Percentiles rank a stretch among this genome's conserved stretches.
phyloP scores from a whole-genome alignment of 2,888 invertebrate species.

The Elysia crispata region DNA sequence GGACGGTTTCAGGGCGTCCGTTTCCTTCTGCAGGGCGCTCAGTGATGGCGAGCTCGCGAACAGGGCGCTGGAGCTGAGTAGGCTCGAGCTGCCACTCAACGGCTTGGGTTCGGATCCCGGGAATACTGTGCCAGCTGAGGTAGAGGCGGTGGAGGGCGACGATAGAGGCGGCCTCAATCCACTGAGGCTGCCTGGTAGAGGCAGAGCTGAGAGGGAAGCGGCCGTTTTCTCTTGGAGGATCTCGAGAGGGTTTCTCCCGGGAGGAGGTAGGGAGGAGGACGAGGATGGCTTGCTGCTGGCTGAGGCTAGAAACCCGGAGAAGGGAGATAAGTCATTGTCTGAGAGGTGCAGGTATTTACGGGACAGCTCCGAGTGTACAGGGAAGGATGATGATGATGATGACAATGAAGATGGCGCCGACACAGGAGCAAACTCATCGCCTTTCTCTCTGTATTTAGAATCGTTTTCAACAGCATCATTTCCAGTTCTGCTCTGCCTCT shows the following conservation, averaged over 20 bases:
- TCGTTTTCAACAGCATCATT: too few relatives aligned
- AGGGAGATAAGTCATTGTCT: too few relatives aligned
- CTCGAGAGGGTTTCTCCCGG: slow-evolving; percentile 40
- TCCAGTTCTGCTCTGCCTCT: too few relatives aligned
- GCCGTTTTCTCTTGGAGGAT: slow-evolving; percentile 47
- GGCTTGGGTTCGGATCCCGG: not conserved
- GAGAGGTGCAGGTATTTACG: too few relatives aligned
- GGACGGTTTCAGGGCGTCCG: slow-evolving; percentile 52
- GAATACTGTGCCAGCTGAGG: not conserved
- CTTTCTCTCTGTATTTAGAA: not conserved
- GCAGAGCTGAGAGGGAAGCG: slow-evolving; percentile 43
- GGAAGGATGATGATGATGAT: too few relatives aligned
- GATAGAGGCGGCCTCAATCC: not conserved
- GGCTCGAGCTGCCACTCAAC: slow-evolving; percentile 27
- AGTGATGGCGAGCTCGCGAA: slow-evolving; percentile 50
- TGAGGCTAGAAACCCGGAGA: too few relatives aligned
- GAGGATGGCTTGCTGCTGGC: not conserved
- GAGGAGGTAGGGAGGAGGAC: not conserved
- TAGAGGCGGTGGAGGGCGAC: not conserved
- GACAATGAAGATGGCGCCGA: not conserved
- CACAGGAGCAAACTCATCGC: not conserved
- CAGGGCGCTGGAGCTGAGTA: slow-evolving; percentile 44
- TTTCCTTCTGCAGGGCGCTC: slow-evolving; percentile 51
- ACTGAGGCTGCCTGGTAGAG: slow-evolving; percentile 30
- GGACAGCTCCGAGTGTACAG: too few relatives aligned